Percentiles rank a stretch among this genome's conserved stretches.
phyloP scores from a whole-genome alignment of 2,113 vertebrate genomes.

The Ptyas mucosa region DNA sequence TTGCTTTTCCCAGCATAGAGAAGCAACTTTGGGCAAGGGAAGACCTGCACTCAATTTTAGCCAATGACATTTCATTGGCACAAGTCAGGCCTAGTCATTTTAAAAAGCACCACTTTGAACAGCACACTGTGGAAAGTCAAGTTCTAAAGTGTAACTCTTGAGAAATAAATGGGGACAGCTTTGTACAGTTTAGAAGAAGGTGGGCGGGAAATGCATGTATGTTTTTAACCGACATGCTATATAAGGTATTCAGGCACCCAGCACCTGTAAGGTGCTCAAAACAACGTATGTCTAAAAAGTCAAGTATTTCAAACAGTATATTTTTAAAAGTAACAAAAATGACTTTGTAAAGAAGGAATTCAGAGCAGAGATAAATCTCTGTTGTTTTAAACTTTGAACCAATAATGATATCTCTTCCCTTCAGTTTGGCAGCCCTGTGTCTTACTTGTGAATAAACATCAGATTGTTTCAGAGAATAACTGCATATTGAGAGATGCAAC shows the following conservation, averaged over 20 bases:
- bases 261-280: not conserved
- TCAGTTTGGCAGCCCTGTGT: not conserved
- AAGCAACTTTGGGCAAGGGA: not conserved
- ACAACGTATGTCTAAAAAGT: not conserved
- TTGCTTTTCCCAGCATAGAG: not conserved
- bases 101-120: not conserved
- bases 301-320: not conserved
- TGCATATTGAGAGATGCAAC: not conserved
- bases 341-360: not conserved
- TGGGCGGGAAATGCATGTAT: not conserved
- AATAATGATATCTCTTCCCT: not conserved
- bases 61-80: not conserved
- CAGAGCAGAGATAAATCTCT: not conserved
- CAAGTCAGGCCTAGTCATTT: not conserved
- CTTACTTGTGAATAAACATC: not conserved
- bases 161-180: not conserved
- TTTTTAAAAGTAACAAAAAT: not conserved
- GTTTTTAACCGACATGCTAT: constrained; percentile 16
- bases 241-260: constrained; percentile 47
- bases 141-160: constrained; percentile 4
- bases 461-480: not conserved
- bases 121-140: not conserved
- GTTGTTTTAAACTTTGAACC: not conserved
- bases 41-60: not conserved
- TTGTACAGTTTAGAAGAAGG: not conserved